Base-by-base conservation (phyloP, 2,888 invertebrate species). In the Acanthopleura granulata region DNA sequence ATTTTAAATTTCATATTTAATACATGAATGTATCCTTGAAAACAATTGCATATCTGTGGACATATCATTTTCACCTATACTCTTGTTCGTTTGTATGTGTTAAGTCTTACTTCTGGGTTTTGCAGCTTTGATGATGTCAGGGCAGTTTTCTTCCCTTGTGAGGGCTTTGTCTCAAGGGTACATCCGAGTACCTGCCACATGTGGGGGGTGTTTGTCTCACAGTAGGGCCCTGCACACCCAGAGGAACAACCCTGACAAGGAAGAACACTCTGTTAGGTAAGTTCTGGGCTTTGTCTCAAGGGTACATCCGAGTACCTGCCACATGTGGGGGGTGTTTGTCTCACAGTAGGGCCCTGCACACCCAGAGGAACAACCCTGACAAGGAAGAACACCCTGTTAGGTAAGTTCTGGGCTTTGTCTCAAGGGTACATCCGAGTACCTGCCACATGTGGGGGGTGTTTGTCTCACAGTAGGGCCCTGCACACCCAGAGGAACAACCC, bases 81-180 rank as follows among this genome's bases (percentile, higher is more conserved):
- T 40, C 40, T 40, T n/a, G n/a, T n/a, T 40, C 40, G 9, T 9
- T 40, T 40, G 40, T 40, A n/a, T n/a, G 40, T 40, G 3, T 40
- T 40, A 40, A 40, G 40, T 40, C 40, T 40, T 40, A 40, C 9
- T 40, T 40, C 40, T 51, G 12, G 49, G 16, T 22, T 9, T 72
- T 72, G 11, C 22, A 72, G 72, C 51, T 51, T 50, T 72, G 6
- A 50, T 49, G 50, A 22, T 72, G 25, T 16, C 27, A 50, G 72
- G 72, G 27, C 49, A 50, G 25, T 72, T 72, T 22, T 72, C 72
- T 50, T 29, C 72, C 14, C 50, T 25, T 16, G 25, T 72, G 27
- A 72, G 22, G 57, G 3, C 57, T 6, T 12, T 57, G 57, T 57
- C 57, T 57, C 57, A 22, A n/a, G 57, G 18, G 18, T 57, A 57